These are phyloP conservation scores for Amblyteles armatorius DNA, from an alignment of 2,888 invertebrate genomes.

Conservation along the genomic window DNA sequence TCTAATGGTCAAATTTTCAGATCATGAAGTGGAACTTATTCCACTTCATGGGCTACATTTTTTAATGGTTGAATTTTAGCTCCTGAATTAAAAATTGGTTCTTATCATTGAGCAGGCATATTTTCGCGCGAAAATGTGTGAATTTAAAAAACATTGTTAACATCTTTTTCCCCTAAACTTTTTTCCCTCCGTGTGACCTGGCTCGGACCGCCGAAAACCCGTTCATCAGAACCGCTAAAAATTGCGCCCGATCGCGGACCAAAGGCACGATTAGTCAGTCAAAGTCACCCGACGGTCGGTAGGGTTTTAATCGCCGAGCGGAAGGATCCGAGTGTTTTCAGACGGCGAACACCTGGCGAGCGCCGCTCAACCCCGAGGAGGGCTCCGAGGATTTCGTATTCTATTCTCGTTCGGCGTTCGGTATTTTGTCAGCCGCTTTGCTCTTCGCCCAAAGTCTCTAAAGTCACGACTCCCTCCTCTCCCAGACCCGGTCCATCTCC, in stretches of 20 bases:
- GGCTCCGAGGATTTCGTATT: slow-evolving; percentile 68
- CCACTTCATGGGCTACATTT: neutral
- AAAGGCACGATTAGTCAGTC: slow-evolving; percentile 1
- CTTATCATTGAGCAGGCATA: neutral
- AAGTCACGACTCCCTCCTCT: slow-evolving; percentile 57
- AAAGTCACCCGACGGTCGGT: neutral
- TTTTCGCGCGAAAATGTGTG: neutral
- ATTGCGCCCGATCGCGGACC: slow-evolving; percentile 38
- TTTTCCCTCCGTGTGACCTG: neutral
- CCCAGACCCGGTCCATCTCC: no score
- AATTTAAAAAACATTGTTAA: neutral
- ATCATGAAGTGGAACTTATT: no score
- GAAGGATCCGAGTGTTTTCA: slow-evolving; percentile 44
- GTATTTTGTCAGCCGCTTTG: slow-evolving; percentile 71
- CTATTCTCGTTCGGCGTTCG: slow-evolving; percentile 67
- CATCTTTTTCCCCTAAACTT: neutral
- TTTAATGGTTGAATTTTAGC: neutral
- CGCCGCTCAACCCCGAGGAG: slow-evolving; percentile 55
- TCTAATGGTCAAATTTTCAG: no score
- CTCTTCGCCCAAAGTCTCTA: slow-evolving; percentile 62
- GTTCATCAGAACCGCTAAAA: slow-evolving; percentile 24
- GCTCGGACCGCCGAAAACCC: neutral
- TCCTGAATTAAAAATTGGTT: neutral
- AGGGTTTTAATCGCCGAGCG: slow-evolving; percentile 45
- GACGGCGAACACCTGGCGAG: slow-evolving; percentile 67